These are phyloP conservation scores for Eueremaeus valkanovi DNA, from an alignment of 2,888 invertebrate species.

Conservation along the genomic window DNA sequence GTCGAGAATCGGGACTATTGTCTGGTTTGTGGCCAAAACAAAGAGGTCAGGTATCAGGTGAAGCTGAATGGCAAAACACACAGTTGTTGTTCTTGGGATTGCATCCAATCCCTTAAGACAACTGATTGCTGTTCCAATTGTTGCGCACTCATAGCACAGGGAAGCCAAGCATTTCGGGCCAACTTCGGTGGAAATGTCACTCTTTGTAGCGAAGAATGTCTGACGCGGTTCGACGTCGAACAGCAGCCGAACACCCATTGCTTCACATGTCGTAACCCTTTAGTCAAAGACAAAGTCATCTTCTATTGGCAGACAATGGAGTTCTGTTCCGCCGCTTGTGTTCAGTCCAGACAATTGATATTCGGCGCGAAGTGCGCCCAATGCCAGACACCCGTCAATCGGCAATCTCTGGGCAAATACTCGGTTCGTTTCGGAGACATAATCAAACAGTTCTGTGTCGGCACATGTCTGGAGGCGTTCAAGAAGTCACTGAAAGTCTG, in stretches of 20 bases:
- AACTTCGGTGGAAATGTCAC: slow-evolving; percentile 33
- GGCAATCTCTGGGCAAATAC: slow-evolving; percentile 80
- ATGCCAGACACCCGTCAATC: slow-evolving; percentile 71
- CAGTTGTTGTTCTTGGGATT: slow-evolving; percentile 45
- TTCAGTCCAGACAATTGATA: slow-evolving; percentile 72
- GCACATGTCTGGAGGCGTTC: slow-evolving; percentile 76
- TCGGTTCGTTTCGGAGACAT: slow-evolving; percentile 88
- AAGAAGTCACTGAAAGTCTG: slow-evolving; percentile 86
- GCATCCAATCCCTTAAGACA: slow-evolving; percentile 44
- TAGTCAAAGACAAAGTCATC: slow-evolving; percentile 1
- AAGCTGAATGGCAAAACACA: slow-evolving; percentile 44
- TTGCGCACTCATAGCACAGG: background rate
- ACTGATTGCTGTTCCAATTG: slow-evolving; percentile 31
- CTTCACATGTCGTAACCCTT: slow-evolving; percentile 23
- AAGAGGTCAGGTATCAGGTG: slow-evolving; percentile 44
- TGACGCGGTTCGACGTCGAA: slow-evolving; percentile 22
- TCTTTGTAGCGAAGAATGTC: slow-evolving; percentile 37
- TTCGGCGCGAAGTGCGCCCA: slow-evolving; percentile 73
- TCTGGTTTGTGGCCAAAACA: slow-evolving; percentile 41
- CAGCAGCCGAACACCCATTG: slow-evolving; percentile 29
- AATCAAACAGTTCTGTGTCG: slow-evolving; percentile 85
- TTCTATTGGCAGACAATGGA: slow-evolving; percentile 82
- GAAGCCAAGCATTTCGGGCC: slow-evolving; percentile 28
- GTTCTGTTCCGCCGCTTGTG: slow-evolving; percentile 81
- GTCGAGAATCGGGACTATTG: slow-evolving; percentile 38